Base-by-base conservation (phyloP, 2,888 invertebrate species). In the Phalera bucephala region DNA sequence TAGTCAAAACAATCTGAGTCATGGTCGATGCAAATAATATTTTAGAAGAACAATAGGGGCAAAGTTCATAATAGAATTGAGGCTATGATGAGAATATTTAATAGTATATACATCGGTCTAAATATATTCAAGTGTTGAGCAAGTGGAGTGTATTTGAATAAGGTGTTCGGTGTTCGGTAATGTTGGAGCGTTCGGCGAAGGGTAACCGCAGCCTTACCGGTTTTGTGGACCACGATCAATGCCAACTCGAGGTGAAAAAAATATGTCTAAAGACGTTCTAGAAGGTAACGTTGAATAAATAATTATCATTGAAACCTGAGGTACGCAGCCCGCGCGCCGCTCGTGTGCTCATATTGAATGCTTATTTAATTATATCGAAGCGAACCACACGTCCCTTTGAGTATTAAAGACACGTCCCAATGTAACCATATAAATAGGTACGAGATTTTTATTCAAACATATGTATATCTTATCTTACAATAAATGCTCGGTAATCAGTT, bases 161-260 rank as follows among this genome's bases (percentile, higher is more conserved):
- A 61, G 58, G 56, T 60, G 53, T 53, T 60, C 48, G 46, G 50
- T 58, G 53, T 34, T 49, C 46, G 51, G 58, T 55, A 47, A 57
- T 59, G 62, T 57, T 58, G 49, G 61, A 68, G 67, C 73, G 79
- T 64, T 72, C 75, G 76, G 72, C 78, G 88, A 84, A 85, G 85
- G 85, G 83, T 81, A 83, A 80, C 86, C 77, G 63, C 79, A 75
- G 70, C 66, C 70, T 60, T 85, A 86, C 87, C 87, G 87, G 87
- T 87, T 85, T 77, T 72, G 71, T 76, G 75, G 73, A 71, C 78
- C 72, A 72, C 72, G 79, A 76, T 75, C 87, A 86, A 86, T 82
- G 85, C 81, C 83, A 74, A 67, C 52, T 61, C 83, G 83, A 83
- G 82, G 85, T 80, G 80, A 83, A 80, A 79, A 72, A 81, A 80